Conservation (phyloP, 2,888 invertebrate genomes). For the Buathra laborator region DNA sequence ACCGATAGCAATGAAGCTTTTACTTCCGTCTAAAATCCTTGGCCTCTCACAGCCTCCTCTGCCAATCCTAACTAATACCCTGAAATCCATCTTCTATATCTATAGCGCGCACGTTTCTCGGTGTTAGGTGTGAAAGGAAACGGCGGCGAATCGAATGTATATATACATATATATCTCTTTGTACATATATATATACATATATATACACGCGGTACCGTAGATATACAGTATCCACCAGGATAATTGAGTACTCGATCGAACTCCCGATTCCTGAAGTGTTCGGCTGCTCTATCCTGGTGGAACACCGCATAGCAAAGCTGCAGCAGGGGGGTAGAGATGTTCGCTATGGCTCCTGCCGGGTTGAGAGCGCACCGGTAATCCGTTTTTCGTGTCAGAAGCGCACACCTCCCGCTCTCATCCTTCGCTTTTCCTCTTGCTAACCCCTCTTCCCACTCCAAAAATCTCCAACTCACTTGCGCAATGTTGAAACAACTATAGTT, state of each 20-base stretch:
- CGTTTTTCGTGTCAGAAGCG: constrained; percentile 59
- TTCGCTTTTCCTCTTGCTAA: constrained; percentile 4
- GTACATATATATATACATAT: background rate
- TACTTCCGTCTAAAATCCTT: background rate
- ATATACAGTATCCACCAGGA: constrained; percentile 42
- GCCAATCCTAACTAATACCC: constrained; percentile 12
- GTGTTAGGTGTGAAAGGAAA: constrained; percentile 9
- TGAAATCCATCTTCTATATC: constrained; percentile 2
- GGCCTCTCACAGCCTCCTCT: background rate
- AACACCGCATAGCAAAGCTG: constrained; percentile 20
- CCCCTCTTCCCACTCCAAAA: background rate
- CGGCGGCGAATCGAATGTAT: constrained; percentile 1
- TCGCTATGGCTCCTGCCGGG: constrained; percentile 48
- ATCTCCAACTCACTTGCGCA: constrained; percentile 3
- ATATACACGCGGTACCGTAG: background rate
- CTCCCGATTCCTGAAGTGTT: constrained; percentile 81
- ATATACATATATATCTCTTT: background rate
- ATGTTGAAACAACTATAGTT: background rate
- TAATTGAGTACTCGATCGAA: constrained; percentile 81
- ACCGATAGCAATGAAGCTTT: background rate
- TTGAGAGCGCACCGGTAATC: constrained; percentile 53
- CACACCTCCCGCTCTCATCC: constrained; percentile 12
- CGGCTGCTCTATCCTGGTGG: constrained; percentile 64
- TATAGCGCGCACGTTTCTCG: background rate
- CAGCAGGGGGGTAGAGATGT: constrained; percentile 20